These are phyloP conservation scores for Dermolepida albohirtum DNA, from an alignment of 2,888 invertebrate genomes.

Conservation along the genomic window DNA sequence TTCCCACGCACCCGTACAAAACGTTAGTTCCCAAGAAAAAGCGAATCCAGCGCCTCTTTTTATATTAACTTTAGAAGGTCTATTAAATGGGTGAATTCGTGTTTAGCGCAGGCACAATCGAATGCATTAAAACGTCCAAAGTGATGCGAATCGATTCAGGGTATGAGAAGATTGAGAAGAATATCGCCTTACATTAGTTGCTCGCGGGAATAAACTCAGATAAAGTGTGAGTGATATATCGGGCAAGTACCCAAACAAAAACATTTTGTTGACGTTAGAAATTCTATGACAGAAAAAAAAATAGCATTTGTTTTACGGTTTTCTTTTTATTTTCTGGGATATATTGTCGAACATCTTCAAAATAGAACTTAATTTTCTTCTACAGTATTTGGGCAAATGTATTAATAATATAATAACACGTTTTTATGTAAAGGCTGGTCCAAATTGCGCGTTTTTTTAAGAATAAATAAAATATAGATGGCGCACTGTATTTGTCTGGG, in stretches of 20 bases:
- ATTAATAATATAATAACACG: too few relatives aligned
- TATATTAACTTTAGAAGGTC: conserved; percentile 2
- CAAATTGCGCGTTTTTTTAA: too few relatives aligned
- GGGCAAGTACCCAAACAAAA: background rate
- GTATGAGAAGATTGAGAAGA: background rate
- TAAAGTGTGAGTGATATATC: conserved; percentile 1
- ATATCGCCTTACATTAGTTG: conserved; percentile 11
- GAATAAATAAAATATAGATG: too few relatives aligned
- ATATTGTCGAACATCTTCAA: too few relatives aligned
- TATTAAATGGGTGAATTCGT: conserved; percentile 12
- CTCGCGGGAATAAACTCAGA: background rate
- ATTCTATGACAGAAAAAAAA: background rate
- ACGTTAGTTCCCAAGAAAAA: background rate
- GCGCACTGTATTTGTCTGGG: too few relatives aligned
- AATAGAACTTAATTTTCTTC: too few relatives aligned
- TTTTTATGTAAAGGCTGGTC: too few relatives aligned
- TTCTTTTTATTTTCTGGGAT: too few relatives aligned
- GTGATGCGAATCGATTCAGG: conserved; percentile 9
- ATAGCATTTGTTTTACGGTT: too few relatives aligned
- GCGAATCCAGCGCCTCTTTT: background rate
- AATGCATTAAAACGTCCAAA: conserved; percentile 11
- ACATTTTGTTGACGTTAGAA: background rate
- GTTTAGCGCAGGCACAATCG: conserved; percentile 18
- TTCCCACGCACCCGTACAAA: conserved; percentile 1
- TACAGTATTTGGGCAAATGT: too few relatives aligned